Conservation (phyloP, 2,113 vertebrate genomes). For the Xenopus laevis region DNA sequence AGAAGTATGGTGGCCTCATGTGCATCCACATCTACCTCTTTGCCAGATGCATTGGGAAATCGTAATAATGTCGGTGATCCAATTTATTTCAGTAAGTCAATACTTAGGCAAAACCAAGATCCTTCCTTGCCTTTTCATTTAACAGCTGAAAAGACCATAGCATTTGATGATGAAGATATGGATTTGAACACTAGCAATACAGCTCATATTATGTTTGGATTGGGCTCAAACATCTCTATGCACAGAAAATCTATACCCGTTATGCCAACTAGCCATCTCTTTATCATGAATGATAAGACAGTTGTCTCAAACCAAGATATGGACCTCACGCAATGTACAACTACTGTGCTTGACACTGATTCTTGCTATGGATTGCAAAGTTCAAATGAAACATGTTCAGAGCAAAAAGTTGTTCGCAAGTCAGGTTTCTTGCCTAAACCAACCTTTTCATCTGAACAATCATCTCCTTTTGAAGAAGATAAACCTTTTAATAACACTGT, state of each 20-base stretch:
- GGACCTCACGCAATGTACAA: not conserved
- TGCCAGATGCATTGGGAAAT: too few relatives aligned
- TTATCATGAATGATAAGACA: conserved; percentile 6
- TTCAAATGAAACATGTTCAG: not conserved
- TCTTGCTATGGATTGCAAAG: not conserved
- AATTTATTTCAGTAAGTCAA: not conserved
- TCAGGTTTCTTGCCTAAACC: not conserved
- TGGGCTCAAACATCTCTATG: not conserved
- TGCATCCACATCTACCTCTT: not conserved
- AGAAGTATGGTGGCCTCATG: not conserved
- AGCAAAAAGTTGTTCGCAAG: not conserved
- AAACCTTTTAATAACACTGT: not conserved
- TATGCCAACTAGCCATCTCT: not conserved
- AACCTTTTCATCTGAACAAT: not conserved
- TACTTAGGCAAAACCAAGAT: not conserved
- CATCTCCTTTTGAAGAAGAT: not conserved
- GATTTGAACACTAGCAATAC: conserved; percentile 50
- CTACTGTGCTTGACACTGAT: not conserved
- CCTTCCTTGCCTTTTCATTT: conserved; percentile 29
- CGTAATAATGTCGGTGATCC: not conserved
- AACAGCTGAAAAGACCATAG: conserved; percentile 51
- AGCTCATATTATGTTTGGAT: not conserved
- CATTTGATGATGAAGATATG: conserved; percentile 53
- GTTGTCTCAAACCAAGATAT: not conserved
- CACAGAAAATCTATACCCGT: not conserved